Conservation (phyloP, 92 coral and sea anemone species). For the Desmophyllum pertusum region DNA sequence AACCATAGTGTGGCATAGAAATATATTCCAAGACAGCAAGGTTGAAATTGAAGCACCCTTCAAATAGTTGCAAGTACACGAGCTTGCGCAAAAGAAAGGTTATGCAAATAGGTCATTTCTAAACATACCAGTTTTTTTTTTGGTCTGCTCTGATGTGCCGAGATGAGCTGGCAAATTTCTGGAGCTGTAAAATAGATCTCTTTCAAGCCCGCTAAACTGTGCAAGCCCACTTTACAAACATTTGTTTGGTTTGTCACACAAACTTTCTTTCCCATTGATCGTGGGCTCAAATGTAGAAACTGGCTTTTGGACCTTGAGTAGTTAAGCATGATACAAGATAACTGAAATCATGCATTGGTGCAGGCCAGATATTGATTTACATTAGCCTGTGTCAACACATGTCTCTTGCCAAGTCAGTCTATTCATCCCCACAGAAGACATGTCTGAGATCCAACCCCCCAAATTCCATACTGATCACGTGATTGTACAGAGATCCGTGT, state of each 20-base stretch:
- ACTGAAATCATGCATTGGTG: background rate
- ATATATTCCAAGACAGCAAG: background rate
- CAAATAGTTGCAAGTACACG: background rate
- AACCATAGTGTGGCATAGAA: background rate
- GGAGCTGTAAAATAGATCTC: background rate
- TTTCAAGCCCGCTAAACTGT: background rate
- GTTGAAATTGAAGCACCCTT: background rate
- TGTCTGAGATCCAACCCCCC: too few relatives aligned
- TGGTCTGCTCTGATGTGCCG: background rate
- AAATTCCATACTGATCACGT: too few relatives aligned
- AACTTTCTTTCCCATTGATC: background rate
- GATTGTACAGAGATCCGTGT: too few relatives aligned
- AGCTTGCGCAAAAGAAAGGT: background rate
- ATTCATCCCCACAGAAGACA: background rate
- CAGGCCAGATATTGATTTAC: background rate
- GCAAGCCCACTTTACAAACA: background rate
- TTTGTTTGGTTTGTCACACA: background rate
- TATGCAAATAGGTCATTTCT: background rate
- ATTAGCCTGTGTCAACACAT: background rate
- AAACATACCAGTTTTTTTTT: too few relatives aligned
- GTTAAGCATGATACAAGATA: background rate
- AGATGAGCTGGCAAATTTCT: background rate
- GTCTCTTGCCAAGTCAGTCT: background rate
- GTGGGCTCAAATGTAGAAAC: background rate
- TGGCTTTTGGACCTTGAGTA: background rate